Percentiles rank a stretch among this genome's conserved stretches.
Conservation (phyloP, 2,113 vertebrate species). For the Periophthalmus modestus region DNA sequence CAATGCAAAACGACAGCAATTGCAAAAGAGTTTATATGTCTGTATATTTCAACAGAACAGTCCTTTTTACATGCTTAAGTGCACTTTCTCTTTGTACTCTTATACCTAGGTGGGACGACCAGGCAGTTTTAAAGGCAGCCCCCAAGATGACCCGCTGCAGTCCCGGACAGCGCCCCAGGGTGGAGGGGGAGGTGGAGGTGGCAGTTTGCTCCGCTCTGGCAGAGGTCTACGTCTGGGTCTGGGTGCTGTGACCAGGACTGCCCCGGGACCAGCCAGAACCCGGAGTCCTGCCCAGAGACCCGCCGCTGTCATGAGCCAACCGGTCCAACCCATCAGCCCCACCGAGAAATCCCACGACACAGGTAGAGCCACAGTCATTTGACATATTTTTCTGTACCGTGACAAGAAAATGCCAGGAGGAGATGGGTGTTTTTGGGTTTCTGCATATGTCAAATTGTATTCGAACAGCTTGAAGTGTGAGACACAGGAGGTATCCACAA, state of each 20-base stretch:
- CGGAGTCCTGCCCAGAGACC: conserved; percentile 85
- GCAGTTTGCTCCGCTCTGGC: conserved; percentile 85
- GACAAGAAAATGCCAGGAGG: conserved; percentile 6
- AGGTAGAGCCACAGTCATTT: conserved; percentile 72
- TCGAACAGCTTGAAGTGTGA: conserved; percentile 33
- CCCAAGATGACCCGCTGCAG: conserved; percentile 60
- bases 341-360: conserved; percentile 78
- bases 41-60: not conserved
- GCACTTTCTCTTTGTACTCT: not conserved
- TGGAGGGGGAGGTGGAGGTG: conserved; percentile 65
- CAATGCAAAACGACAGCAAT: not conserved
- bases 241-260: conserved; percentile 87
- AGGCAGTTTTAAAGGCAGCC: conserved; percentile 48
- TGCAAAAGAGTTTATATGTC: too few relatives aligned
- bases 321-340: conserved; percentile 79
- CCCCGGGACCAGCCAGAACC: conserved; percentile 77
- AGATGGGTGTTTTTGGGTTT: conserved; percentile 13
- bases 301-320: conserved; percentile 81
- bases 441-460: conserved; percentile 23
- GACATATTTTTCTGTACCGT: not conserved
- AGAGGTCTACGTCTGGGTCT: conserved; percentile 90
- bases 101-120: conserved; percentile 54
- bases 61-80: not conserved
- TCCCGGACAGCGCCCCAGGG: conserved; percentile 46
- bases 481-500: conserved; percentile 8